Evolutionary conservation across 2,888 invertebrate genomes (phyloP).

Genomic region (Phaonia tiefii): DNA sequence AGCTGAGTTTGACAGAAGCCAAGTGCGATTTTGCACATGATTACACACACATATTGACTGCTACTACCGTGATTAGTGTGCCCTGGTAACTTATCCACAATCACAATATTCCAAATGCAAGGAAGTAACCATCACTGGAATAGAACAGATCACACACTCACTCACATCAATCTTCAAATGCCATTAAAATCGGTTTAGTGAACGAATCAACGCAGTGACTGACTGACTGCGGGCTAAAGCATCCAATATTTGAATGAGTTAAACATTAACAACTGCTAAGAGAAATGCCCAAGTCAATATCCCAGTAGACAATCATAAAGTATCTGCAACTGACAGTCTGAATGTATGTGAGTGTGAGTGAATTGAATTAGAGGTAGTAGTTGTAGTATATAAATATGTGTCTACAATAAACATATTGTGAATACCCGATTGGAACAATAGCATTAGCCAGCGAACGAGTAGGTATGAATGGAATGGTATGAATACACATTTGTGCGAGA

Average conservation of each 20-base stretch:
- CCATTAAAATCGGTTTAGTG: constrained; percentile 43
- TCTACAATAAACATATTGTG: too few relatives aligned
- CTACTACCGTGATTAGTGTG: too few relatives aligned
- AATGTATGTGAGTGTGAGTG: not conserved
- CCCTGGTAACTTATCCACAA: too few relatives aligned
- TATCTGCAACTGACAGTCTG: constrained; percentile 16
- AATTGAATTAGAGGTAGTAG: not conserved
- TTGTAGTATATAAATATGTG: constrained; percentile 31
- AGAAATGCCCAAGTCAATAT: constrained; percentile 45
- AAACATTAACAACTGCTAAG: constrained; percentile 56
- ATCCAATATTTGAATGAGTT: constrained; percentile 43
- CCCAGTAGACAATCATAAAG: constrained; percentile 12
- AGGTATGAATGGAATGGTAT: constrained; percentile 19
- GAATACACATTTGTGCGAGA: constrained; percentile 30
- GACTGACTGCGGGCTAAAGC: not conserved
- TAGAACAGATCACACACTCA: too few relatives aligned
- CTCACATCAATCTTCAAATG: constrained; percentile 47
- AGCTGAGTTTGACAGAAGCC: too few relatives aligned
- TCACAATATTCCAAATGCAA: too few relatives aligned
- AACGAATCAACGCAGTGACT: constrained; percentile 27
- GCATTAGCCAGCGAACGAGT: not conserved
- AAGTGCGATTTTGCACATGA: too few relatives aligned
- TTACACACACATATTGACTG: too few relatives aligned
- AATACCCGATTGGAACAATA: not conserved
- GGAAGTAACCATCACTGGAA: too few relatives aligned